A percentile compares a stretch with the other conserved stretches of the same genome.
These are phyloP conservation scores for Teinopalpus imperialis DNA, from an alignment of 2,888 invertebrate genomes.

Conservation along the genomic window DNA sequence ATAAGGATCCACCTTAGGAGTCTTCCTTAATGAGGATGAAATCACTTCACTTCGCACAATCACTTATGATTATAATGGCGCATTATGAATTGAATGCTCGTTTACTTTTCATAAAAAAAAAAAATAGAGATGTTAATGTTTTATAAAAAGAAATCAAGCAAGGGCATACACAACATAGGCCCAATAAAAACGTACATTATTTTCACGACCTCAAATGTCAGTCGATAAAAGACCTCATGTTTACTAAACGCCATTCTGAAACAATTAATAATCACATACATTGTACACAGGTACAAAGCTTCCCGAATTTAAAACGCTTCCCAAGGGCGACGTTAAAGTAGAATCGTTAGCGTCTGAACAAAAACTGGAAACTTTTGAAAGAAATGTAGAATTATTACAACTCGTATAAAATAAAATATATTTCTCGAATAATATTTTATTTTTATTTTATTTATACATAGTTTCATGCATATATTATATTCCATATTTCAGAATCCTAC, in stretches of 20 bases:
- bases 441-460: too few species aligned
- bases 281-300: constrained; percentile 16
- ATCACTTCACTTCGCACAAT: too few species aligned
- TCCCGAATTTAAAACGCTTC: constrained; percentile 16
- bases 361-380: constrained; percentile 12
- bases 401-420: constrained; percentile 13
- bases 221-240: constrained; percentile 14
- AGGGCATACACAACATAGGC: too few species aligned
- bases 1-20: too few species aligned
- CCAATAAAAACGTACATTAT: constrained; percentile 3
- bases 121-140: too few species aligned
- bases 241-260: constrained; percentile 8
- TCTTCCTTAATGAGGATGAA: too few species aligned
- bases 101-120: too few species aligned
- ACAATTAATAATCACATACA: constrained; percentile 23
- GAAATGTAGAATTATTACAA: constrained; percentile 12
- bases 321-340: constrained; percentile 15
- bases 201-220: constrained; percentile 14
- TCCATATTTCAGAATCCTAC: too few species aligned
- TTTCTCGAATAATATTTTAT: constrained; percentile 4
- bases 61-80: too few species aligned
- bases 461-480: constrained; percentile 2
- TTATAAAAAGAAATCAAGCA: too few species aligned
- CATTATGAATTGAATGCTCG: too few species aligned
- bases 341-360: constrained; percentile 5